Evolutionary conservation across 2,113 vertebrate genomes (phyloP), one percentile per base, ranked within the genome.

Genomic region (Zootoca vivipara): DNA sequence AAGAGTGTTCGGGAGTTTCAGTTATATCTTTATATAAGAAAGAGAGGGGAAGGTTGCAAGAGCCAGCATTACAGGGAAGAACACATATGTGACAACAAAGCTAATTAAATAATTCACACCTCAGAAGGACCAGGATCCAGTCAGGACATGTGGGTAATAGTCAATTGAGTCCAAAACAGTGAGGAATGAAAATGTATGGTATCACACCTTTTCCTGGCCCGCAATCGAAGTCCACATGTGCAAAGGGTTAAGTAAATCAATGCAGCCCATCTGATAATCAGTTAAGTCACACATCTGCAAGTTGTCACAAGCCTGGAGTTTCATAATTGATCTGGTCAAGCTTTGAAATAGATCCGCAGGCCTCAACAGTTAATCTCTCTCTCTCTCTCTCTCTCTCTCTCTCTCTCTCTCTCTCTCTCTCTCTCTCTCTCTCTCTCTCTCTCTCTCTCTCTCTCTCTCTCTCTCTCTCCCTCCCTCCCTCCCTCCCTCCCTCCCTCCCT

Each of bases 71-170:
- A 86, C 28, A 85, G 10, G n/a, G 78, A 90, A 85, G 70, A 20
- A 88, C 56, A 58, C 22, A 75, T 4, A 69, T 83, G 2, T 28
- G 33, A 90, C 92, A 90, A 79, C 89, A 89, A 91, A 93, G 77
- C 5, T 56, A 24, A 52, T 42, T 70, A 2, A 56, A 26, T 85
- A 87, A 85, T 85, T 85, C 33, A 81, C 38, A 82, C 15, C 38
- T 85, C 18, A 86, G 0, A 0, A 88, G 22, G 42, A 12, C 6
- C 87, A 83, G 79, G 2, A 40, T 1, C 40, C 6, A 64, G 22
- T 30, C 62, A 89, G 87, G 86, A 24, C 40, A 72, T 52, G 77
- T 89, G 28, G 91, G 90, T 83, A 86, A 83, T 16, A 5, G 12
- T 89, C 35, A 56, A 28, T 83, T 84, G 86, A 85, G 52, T 52